These are phyloP conservation scores for Mesocentrotus franciscanus DNA, from an alignment of 53 echinoderm and acorn worm species.

Conservation along the genomic window DNA sequence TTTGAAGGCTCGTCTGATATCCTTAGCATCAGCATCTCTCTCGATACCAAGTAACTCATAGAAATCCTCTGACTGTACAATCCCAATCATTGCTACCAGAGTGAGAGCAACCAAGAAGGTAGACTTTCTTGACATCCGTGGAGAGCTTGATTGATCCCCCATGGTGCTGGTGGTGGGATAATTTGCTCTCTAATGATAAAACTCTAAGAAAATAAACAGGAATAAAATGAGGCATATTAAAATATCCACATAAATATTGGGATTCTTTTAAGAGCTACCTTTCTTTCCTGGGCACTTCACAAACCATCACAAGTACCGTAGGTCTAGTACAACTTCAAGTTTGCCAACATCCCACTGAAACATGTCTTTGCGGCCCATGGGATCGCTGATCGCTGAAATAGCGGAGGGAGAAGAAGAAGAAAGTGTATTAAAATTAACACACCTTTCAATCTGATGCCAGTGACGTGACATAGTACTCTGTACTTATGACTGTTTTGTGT, in stretches of 20 bases:
- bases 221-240: not conserved
- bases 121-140: not conserved
- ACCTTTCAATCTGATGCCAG: too few relatives aligned
- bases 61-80: slow-evolving; percentile 78
- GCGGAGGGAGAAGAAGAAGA: too few relatives aligned
- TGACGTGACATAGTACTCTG: too few relatives aligned
- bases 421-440: too few relatives aligned
- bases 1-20: slow-evolving; percentile 96
- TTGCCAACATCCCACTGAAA: too few relatives aligned
- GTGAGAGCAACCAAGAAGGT: not conserved
- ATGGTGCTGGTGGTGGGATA: not conserved
- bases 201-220: not conserved
- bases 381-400: too few relatives aligned
- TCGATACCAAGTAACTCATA: slow-evolving; percentile 96
- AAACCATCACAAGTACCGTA: too few relatives aligned
- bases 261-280: not conserved
- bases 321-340: too few relatives aligned
- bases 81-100: not conserved
- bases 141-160: not conserved
- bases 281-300: too few relatives aligned
- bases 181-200: not conserved
- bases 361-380: too few relatives aligned
- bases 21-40: slow-evolving; percentile 91
- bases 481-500: too few relatives aligned
- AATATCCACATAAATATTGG: not conserved